A percentile compares a stretch with the other conserved stretches of the same genome.
These are phyloP conservation scores for Dasypogon diadema DNA, from an alignment of 2,888 invertebrate species.

Conservation along the genomic window DNA sequence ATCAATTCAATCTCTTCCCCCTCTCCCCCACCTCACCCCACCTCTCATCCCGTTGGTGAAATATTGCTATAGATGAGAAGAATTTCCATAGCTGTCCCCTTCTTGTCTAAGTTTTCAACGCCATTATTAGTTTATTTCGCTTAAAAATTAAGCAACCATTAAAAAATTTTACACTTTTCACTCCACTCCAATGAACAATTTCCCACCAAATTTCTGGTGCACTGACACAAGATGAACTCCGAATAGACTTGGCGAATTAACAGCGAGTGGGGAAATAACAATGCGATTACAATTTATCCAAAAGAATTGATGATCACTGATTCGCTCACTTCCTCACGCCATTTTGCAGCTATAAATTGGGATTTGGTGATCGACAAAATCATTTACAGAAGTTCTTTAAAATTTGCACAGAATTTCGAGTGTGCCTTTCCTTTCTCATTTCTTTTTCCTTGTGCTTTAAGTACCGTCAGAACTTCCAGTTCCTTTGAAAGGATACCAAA, in stretches of 20 bases:
- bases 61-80: too few relatives aligned
- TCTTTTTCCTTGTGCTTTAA: background rate
- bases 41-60: too few relatives aligned
- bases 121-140: too few relatives aligned
- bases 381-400: background rate
- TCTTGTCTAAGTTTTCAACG: too few relatives aligned
- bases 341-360: background rate
- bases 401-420: background rate
- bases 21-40: too few relatives aligned
- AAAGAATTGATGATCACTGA: background rate
- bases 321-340: background rate
- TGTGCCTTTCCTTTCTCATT: background rate
- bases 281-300: background rate
- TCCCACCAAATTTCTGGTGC: too few relatives aligned
- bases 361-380: background rate
- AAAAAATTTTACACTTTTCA: too few relatives aligned
- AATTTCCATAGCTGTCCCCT: too few relatives aligned
- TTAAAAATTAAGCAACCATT: too few relatives aligned
- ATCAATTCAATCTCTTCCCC: too few relatives aligned
- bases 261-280: background rate
- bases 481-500: constrained; percentile 14
- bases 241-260: background rate
- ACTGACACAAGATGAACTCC: background rate
- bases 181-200: too few relatives aligned
- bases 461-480: background rate